Percentiles rank a stretch among this genome's conserved stretches.
phyloP scores from a whole-genome alignment of 2,113 vertebrate genomes.

The Anolis carolinensis region DNA sequence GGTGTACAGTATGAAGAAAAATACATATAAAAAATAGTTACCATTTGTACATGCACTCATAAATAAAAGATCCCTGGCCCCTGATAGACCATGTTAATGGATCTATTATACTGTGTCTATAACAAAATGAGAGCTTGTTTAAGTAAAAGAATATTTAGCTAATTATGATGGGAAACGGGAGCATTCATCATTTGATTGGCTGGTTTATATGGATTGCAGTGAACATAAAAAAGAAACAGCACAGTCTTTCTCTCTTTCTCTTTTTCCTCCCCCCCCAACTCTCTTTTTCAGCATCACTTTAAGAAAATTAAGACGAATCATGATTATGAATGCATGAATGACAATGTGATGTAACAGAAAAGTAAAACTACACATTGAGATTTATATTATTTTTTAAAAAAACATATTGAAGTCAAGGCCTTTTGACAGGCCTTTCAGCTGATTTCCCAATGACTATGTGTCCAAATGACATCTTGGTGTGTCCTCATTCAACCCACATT shows the following conservation, averaged over 20 bases:
- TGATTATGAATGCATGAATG: constrained; percentile 29
- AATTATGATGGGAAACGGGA: constrained; percentile 67
- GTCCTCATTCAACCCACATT: background rate
- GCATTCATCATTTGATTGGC: constrained; percentile 66
- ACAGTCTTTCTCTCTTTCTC: constrained; percentile 49
- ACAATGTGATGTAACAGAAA: background rate
- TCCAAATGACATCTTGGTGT: background rate
- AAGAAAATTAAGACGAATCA: constrained; percentile 52
- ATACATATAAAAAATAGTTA: constrained; percentile 55
- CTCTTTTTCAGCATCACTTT: constrained; percentile 47
- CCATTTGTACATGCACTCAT: constrained; percentile 55
- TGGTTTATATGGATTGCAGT: constrained; percentile 69
- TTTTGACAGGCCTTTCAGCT: background rate
- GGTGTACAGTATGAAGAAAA: constrained; percentile 48
- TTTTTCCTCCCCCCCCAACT: background rate
- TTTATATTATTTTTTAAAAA: background rate
- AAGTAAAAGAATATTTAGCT: constrained; percentile 72
- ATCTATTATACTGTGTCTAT: constrained; percentile 61
- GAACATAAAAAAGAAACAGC: constrained; percentile 62
- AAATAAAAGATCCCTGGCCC: constrained; percentile 55
- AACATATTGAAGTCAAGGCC: background rate
- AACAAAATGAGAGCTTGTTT: constrained; percentile 69
- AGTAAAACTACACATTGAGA: background rate
- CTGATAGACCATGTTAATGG: constrained; percentile 63
- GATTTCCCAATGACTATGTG: background rate